phyloP scores from a whole-genome alignment of 2,888 invertebrate genomes.

The Phengaris alcon region DNA sequence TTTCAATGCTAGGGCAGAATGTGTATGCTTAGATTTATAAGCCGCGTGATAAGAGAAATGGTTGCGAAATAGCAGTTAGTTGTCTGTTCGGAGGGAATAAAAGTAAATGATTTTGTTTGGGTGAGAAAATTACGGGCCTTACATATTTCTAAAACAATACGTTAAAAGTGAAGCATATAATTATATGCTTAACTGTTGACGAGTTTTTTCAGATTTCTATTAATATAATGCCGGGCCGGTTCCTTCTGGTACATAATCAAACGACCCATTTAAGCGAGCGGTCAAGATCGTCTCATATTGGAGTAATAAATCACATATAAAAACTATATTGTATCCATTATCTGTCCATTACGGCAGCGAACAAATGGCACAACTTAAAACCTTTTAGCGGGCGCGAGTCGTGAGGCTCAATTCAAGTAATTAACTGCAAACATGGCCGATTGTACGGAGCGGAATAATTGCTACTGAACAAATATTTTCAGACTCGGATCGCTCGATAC shows the following conservation, averaged over 20 bases:
- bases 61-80: too few species aligned
- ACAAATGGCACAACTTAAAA: constrained; percentile 73
- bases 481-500: constrained; percentile 13
- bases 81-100: too few species aligned
- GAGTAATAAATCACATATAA: constrained; percentile 34
- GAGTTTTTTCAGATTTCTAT: background rate
- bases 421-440: constrained; percentile 52
- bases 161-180: too few species aligned
- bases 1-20: too few species aligned
- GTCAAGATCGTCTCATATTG: constrained; percentile 22
- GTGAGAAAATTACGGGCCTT: too few species aligned
- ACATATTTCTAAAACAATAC: too few species aligned
- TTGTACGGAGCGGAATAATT: constrained; percentile 7
- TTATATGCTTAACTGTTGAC: too few species aligned
- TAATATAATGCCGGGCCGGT: background rate
- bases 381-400: constrained; percentile 71
- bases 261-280: background rate
- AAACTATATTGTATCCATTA: constrained; percentile 60
- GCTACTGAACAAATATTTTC: constrained; percentile 25
- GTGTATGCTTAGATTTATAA: too few species aligned
- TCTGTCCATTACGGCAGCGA: constrained; percentile 72
- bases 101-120: too few species aligned
- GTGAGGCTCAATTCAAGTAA: constrained; percentile 70
- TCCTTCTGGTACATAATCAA: background rate
- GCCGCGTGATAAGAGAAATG: too few species aligned